Evolutionary conservation across 2,797 vertebrate species (phyloP), one percentile per base, ranked within the genome.

Genomic region (Tangara arthus): DNA sequence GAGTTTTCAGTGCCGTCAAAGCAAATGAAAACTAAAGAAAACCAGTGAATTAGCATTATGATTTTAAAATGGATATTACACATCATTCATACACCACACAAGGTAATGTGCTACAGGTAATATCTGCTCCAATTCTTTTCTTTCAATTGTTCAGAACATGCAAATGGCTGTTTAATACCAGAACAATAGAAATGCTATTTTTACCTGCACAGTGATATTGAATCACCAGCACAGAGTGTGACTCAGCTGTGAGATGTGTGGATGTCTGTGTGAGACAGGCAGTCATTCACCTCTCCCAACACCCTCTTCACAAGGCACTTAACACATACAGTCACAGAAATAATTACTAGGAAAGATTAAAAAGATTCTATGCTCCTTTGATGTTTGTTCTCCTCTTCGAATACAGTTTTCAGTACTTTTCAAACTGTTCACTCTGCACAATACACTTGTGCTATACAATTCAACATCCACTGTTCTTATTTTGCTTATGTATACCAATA

Each of bases 101-200:
- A 63, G 18, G 24, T n/a, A 77, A 42, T 5, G 20, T 49, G 27
- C 30, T 53, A 49, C 6, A 64, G 19, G 13, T 64, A 55, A 83
- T 7, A 78, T 34, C 90, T 81, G 19, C 76, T 80, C 50, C 2
- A 3, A 9, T 56, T 77, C 19, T 78, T 93, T 69, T 56, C 30
- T 70, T 82, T 89, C 61, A 68, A 0, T 9, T 60, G 4, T 46
- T 80, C 64, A 68, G 23, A 73, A 71, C 44, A 46, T 55, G 57
- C 79, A 92, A 82, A 75, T 12, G 24, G 11, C n/a, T 85, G 56
- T 85, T 92, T 53, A 82, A 89, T 15, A 82, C n/a, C 26, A 72
- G 70, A 90, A 89, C 71, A 87, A 90, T 44, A 77, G 68, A 64
- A 85, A 75, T 27, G 56, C 15, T 57, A 61, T 92, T 96, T 94